These are phyloP conservation scores for Diabrotica balteata DNA, from an alignment of 2,888 invertebrate genomes.

Conservation along the genomic window DNA sequence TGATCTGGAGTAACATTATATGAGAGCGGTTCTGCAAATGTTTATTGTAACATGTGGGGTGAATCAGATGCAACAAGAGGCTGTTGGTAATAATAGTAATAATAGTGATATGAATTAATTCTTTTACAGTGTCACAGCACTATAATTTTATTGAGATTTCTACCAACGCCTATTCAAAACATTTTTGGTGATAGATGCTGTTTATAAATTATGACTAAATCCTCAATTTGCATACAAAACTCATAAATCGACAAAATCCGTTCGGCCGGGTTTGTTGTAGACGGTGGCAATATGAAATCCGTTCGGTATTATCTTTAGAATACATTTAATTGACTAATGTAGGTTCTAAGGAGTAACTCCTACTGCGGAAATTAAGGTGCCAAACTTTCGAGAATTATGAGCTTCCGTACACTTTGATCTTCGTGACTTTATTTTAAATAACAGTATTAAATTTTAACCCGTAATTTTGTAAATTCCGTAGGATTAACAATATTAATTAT, in stretches of 20 bases:
- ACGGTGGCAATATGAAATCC: slow-evolving; percentile 28
- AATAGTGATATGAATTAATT: no score
- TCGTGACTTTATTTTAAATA: not conserved
- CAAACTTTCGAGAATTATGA: slow-evolving; percentile 31
- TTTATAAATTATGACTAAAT: slow-evolving; percentile 17
- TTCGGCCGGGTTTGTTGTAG: slow-evolving; percentile 17
- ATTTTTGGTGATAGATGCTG: slow-evolving; percentile 6
- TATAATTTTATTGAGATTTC: not conserved
- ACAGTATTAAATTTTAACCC: no score
- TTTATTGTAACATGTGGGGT: no score
- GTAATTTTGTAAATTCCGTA: no score
- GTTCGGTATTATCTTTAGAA: slow-evolving; percentile 27
- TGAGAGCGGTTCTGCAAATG: no score
- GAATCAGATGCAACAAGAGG: no score
- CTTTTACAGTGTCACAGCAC: no score
- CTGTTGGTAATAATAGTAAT: no score
- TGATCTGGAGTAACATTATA: no score
- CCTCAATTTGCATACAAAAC: slow-evolving; percentile 27
- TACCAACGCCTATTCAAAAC: slow-evolving; percentile 7
- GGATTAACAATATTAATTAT: no score
- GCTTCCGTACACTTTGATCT: slow-evolving; percentile 14
- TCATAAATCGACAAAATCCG: slow-evolving; percentile 28
- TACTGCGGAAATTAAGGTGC: slow-evolving; percentile 30
- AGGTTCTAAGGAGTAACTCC: slow-evolving; percentile 24
- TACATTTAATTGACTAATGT: slow-evolving; percentile 32